phyloP scores from a whole-genome alignment of 2,113 vertebrate species.

The Antechinus flavipes region DNA sequence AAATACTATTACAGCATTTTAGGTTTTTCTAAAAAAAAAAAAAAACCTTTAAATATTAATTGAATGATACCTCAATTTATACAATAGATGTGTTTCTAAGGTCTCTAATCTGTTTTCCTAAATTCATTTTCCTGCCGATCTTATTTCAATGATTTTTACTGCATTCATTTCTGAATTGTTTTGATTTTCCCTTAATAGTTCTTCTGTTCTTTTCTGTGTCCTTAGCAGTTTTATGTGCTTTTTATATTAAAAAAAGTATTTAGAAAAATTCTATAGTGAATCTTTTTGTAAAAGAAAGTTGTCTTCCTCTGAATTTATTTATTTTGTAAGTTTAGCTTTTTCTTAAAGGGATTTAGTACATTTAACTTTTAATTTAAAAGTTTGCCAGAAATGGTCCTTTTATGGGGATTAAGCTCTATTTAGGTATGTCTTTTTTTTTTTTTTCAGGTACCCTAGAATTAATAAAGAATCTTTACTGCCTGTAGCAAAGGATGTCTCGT shows the following conservation, averaged over 20 bases:
- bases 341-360: conserved; percentile 33
- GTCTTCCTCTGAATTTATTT: conserved; percentile 15
- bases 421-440: conserved; percentile 52
- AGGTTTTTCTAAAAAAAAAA: conserved; percentile 12
- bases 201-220: background rate
- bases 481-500: conserved; percentile 90
- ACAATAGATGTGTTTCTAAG: background rate
- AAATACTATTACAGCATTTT: background rate
- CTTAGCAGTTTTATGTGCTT: background rate
- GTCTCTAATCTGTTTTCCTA: background rate
- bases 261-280: background rate
- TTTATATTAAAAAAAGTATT: background rate
- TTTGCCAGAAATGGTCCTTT: conserved; percentile 5
- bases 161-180: background rate
- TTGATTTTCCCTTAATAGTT: background rate
- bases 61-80: background rate
- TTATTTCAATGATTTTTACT: conserved; percentile 1
- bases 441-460: conserved; percentile 94
- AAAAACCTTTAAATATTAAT: conserved; percentile 31
- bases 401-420: conserved; percentile 43
- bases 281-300: conserved; percentile 22
- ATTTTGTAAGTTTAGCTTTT: background rate
- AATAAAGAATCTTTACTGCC: conserved; percentile 98
- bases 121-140: background rate
- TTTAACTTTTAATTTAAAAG: conserved; percentile 25